Evolutionary conservation across 1,140 invertebrate genomes (phyloP).

Genomic region (Bombyx mandarina): DNA sequence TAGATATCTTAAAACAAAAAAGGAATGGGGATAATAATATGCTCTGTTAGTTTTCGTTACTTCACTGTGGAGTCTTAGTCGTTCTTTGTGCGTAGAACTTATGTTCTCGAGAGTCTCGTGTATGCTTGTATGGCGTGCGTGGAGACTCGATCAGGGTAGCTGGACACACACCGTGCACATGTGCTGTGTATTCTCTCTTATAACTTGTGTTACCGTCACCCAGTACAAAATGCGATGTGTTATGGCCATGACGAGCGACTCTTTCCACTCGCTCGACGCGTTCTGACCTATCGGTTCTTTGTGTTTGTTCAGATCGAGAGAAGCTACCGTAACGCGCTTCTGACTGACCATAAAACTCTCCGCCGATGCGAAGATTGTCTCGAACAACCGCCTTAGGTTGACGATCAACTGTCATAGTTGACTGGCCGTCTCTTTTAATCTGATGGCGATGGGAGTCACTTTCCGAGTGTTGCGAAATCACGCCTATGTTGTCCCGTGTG

Average conservation of each 20-base stretch:
- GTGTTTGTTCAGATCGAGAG: slow-evolving; percentile 60
- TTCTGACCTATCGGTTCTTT: slow-evolving; percentile 63
- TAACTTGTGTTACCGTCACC: slow-evolving; percentile 81
- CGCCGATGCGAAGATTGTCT: slow-evolving; percentile 78
- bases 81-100: slow-evolving; percentile 83
- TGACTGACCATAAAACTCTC: slow-evolving; percentile 79
- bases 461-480: slow-evolving; percentile 64
- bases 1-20: too few relatives aligned
- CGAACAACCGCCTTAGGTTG: slow-evolving; percentile 71
- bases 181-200: slow-evolving; percentile 81
- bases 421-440: slow-evolving; percentile 57
- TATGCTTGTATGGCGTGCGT: slow-evolving; percentile 83
- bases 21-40: too few relatives aligned
- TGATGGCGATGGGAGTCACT: slow-evolving; percentile 53
- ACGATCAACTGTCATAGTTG: slow-evolving; percentile 62
- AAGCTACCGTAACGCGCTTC: slow-evolving; percentile 78
- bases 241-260: slow-evolving; percentile 69
- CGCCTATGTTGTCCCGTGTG: slow-evolving; percentile 63
- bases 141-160: slow-evolving; percentile 81
- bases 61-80: slow-evolving; percentile 24
- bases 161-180: slow-evolving; percentile 82
- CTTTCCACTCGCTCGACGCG: slow-evolving; percentile 58
- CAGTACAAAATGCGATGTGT: slow-evolving; percentile 80
- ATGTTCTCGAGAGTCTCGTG: slow-evolving; percentile 84
- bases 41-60: too few relatives aligned